Base-by-base conservation (phyloP, 2,797 vertebrate genomes). In the Myripristis murdjan region DNA sequence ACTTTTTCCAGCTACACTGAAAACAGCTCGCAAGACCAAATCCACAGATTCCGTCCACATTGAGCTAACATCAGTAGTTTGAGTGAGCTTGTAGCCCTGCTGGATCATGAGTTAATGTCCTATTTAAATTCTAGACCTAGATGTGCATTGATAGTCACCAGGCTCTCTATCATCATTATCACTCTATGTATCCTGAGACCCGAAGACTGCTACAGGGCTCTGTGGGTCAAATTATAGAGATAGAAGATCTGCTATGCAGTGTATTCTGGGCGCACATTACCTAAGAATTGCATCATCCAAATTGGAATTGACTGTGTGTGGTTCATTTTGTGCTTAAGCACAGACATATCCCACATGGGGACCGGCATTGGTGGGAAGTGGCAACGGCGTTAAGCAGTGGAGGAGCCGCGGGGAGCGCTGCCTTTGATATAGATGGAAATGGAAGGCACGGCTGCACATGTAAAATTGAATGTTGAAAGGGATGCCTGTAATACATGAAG, bases 381-480 rank as follows among this genome's bases (percentile, higher is more conserved):
- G 72, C 55, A 56, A 72, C 46, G 70, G 78, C 83, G 64, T 87
- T 84, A 84, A 77, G 77, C 73, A 58, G 33, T 57, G 79, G 66
- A 57, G 23, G 64, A 71, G 74, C 80, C 67, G 44, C 23, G 14
- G 77, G 75, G 76, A 79, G 69, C 60, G 4, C 48, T 70, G 61
- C 70, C 88, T 93, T 92, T 94, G 89, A 93, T 91, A 86, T 73
- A 64, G 85, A 82, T 65, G 60, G 78, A 75, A 89, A 86, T 79
- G 73, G 72, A 77, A 84, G 49, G 64, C 81, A 87, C 9, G 66
- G 66, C 72, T 70, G 75, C 75, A 76, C 79, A 79, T 87, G 86
- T 88, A 87, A 87, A 91, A 88, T 75, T 67, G 85, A 72, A 87
- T 87, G 79, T 92, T 90, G 72, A 91, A 89, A 92, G 85, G 79